Evolutionary conservation across 1,140 invertebrate species (phyloP).

Genomic region (Nasonia vitripennis): DNA sequence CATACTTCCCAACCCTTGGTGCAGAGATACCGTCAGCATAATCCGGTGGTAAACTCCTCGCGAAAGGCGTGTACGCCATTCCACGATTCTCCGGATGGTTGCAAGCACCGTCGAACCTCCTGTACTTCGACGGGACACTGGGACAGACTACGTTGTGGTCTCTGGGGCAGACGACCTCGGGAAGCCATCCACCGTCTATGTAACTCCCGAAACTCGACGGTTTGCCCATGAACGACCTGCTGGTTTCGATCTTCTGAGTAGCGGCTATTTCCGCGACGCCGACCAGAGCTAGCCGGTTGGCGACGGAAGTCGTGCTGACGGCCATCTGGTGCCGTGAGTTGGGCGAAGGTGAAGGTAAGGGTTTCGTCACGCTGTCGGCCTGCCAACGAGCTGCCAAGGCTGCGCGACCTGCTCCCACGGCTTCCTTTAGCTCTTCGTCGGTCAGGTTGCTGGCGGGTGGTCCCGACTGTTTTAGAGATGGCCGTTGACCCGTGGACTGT

Average conservation of each 20-base stretch:
- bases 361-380: constrained; percentile 74
- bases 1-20: constrained; percentile 78
- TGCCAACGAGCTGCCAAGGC: constrained; percentile 76
- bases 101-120: constrained; percentile 86
- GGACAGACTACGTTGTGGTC: constrained; percentile 59
- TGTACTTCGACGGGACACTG: constrained; percentile 70
- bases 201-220: constrained; percentile 68
- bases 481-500: neutral
- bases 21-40: constrained; percentile 87
- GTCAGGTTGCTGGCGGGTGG: neutral
- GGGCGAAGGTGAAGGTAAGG: constrained; percentile 77
- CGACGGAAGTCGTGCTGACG: constrained; percentile 77
- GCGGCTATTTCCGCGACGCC: constrained; percentile 82
- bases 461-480: neutral
- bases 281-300: constrained; percentile 77
- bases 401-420: constrained; percentile 75
- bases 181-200: constrained; percentile 76
- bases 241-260: constrained; percentile 75
- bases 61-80: constrained; percentile 84
- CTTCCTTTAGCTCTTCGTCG: constrained; percentile 67
- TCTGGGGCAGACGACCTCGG: constrained; percentile 65
- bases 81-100: constrained; percentile 85
- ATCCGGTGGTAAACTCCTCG: constrained; percentile 82
- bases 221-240: constrained; percentile 58
- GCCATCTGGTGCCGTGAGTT: constrained; percentile 82